phyloP scores from a whole-genome alignment of 2,113 vertebrate genomes.

The Scophthalmus maximus region DNA sequence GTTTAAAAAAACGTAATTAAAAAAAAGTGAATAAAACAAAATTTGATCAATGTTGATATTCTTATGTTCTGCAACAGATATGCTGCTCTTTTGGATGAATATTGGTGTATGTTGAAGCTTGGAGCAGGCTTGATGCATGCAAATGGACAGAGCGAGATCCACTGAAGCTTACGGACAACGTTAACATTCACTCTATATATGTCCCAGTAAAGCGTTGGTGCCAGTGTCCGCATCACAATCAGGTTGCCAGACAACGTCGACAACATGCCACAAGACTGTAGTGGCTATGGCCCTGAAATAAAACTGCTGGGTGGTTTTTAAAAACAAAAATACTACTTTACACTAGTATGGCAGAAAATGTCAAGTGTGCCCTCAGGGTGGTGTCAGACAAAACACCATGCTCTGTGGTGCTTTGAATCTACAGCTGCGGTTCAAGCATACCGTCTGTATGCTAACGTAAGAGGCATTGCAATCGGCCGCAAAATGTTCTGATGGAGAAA shows the following conservation, averaged over 20 bases:
- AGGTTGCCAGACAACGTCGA: conserved; percentile 21
- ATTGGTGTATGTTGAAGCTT: conserved; percentile 30
- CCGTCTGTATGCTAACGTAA: not conserved
- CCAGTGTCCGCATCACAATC: conserved; percentile 42
- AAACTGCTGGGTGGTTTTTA: not conserved
- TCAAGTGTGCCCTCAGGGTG: conserved; percentile 6
- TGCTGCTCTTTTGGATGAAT: conserved; percentile 30
- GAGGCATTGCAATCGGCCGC: not conserved
- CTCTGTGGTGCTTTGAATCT: not conserved
- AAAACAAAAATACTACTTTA: not conserved
- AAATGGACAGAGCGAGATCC: conserved; percentile 26
- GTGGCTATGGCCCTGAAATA: not conserved
- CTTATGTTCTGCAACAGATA: not conserved
- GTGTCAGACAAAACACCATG: conserved; percentile 1
- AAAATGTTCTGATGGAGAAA: not conserved
- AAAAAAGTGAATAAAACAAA: no score
- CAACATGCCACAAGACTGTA: conserved; percentile 1
- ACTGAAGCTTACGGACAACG: conserved; percentile 22
- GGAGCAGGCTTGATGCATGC: conserved; percentile 19
- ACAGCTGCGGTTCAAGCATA: not conserved
- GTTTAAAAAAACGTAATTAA: no score
- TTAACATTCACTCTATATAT: conserved; percentile 54
- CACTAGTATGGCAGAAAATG: conserved; percentile 2
- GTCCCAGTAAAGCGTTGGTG: conserved; percentile 14
- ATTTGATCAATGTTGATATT: no score